phyloP scores from a whole-genome alignment of 2,888 invertebrate species.

The Neelides folsomi region DNA sequence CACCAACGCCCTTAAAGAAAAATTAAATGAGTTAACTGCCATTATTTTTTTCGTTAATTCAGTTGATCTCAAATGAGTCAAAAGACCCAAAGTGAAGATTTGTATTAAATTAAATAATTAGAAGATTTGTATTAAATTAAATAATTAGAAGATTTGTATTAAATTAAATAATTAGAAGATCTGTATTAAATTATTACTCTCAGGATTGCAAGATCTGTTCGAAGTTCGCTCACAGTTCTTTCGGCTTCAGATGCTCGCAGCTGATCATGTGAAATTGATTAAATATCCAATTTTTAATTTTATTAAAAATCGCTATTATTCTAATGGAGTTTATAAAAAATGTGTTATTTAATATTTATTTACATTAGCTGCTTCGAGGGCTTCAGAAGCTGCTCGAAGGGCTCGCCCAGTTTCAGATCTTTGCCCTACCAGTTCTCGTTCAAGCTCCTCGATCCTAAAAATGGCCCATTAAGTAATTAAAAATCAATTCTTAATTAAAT shows the following conservation, averaged over 20 bases:
- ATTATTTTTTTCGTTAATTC: no score
- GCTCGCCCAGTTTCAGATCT: constrained; percentile 15
- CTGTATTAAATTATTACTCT: not conserved
- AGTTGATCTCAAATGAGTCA: no score
- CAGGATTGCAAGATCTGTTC: constrained; percentile 43
- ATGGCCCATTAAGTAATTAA: not conserved
- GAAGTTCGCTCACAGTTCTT: constrained; percentile 49
- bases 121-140: no score
- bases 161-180: no score
- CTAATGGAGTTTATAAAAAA: no score
- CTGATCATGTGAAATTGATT: constrained; percentile 39
- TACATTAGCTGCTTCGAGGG: constrained; percentile 16
- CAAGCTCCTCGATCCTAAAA: constrained; percentile 21
- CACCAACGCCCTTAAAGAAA: no score
- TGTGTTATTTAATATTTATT: no score
- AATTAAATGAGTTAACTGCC: no score
- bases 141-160: no score
- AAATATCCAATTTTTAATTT: not conserved
- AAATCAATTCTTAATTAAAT: not conserved
- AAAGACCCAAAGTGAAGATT: no score
- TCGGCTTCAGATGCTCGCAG: constrained; percentile 50
- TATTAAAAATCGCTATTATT: no score
- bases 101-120: no score
- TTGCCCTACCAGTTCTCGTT: constrained; percentile 17
- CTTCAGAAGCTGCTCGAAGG: constrained; percentile 17